Evolutionary conservation across 2,797 vertebrate species (phyloP).

Genomic region (Rousettus madagascariensis): DNA sequence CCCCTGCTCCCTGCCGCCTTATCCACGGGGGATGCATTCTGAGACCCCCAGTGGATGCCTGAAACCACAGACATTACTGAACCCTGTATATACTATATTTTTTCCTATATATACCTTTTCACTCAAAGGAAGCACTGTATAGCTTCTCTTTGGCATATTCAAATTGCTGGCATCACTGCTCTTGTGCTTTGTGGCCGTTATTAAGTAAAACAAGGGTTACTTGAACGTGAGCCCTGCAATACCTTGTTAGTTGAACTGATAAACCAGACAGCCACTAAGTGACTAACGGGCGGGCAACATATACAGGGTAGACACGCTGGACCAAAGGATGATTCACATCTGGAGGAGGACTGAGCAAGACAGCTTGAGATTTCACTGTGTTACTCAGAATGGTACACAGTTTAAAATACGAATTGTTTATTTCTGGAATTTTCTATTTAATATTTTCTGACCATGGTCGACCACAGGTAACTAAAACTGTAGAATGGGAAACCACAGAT

Average conservation of each 20-base stretch:
- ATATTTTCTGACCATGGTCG: background rate
- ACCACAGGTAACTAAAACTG: background rate
- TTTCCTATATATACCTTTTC: background rate
- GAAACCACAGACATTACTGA: background rate
- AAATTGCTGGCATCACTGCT: background rate
- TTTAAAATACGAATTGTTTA: background rate
- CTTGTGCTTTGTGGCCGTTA: background rate
- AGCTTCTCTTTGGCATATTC: background rate
- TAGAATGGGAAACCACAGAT: background rate
- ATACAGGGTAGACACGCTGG: background rate
- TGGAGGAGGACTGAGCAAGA: background rate
- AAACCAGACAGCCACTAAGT: background rate
- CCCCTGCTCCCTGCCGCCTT: background rate
- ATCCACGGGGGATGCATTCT: background rate
- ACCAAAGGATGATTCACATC: background rate
- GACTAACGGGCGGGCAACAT: background rate
- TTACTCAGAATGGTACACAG: background rate
- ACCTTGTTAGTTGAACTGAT: background rate
- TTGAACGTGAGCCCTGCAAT: background rate
- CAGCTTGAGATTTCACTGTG: background rate
- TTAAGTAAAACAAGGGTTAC: background rate
- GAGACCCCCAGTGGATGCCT: background rate
- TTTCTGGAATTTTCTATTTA: background rate
- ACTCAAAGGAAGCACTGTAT: background rate
- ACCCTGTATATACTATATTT: background rate